A percentile compares a stretch with the other conserved stretches of the same genome.
Evolutionary conservation across 2,888 invertebrate genomes (phyloP).

Genomic region (Nomada fucata): DNA sequence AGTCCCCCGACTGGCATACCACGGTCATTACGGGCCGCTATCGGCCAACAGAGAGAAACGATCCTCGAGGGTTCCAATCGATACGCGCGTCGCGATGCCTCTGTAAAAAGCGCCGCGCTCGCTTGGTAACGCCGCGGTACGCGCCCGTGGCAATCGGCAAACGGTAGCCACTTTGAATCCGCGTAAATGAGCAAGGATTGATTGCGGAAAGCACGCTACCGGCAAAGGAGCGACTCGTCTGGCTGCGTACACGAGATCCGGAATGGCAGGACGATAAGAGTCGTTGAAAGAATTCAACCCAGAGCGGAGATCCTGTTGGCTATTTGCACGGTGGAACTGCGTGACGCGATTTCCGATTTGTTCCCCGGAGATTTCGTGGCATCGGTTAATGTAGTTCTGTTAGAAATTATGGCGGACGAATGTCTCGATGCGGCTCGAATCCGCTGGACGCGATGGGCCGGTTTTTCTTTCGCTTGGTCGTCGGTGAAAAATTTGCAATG

Average conservation of each 20-base stretch:
- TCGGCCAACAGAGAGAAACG: constrained; percentile 39
- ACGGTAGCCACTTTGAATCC: constrained; percentile 52
- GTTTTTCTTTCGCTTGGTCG: too few relatives aligned
- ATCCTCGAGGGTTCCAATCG: constrained; percentile 33
- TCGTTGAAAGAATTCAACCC: constrained; percentile 25
- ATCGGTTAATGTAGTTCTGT: too few relatives aligned
- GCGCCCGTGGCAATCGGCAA: constrained; percentile 5
- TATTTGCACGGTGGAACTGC: neutral
- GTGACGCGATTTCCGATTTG: neutral
- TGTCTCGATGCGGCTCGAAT: too few relatives aligned
- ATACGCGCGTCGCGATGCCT: constrained; percentile 9
- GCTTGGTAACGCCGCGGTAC: neutral
- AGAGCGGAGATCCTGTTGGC: constrained; percentile 17
- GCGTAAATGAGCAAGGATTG: constrained; percentile 56
- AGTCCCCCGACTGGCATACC: constrained; percentile 45
- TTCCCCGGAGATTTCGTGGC: neutral
- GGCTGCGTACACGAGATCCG: constrained; percentile 26
- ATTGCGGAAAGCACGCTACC: constrained; percentile 49
- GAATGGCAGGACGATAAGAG: constrained; percentile 12
- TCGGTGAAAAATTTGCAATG: too few relatives aligned
- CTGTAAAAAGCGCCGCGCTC: constrained; percentile 30
- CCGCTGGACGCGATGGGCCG: too few relatives aligned
- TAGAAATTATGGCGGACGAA: too few relatives aligned
- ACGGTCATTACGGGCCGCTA: constrained; percentile 52
- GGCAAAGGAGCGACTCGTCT: constrained; percentile 42